Evolutionary conservation across 2,888 invertebrate genomes (phyloP).

Genomic region (Synanthedon tipuliformis): DNA sequence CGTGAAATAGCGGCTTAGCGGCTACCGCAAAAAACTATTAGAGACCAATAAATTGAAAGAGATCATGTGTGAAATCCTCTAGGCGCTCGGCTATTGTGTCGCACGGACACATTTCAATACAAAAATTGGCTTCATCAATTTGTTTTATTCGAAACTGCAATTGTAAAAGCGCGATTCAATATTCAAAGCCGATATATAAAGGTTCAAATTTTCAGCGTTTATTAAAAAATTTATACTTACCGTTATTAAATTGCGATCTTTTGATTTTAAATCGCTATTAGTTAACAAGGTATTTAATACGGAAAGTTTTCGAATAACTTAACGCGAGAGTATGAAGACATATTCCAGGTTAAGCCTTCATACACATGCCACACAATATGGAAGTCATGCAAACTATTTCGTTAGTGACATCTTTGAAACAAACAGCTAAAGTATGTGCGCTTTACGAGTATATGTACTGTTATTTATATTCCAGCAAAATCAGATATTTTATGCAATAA

Average conservation of each 20-base stretch:
- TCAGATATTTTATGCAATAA: too few species aligned
- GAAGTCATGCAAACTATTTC: conserved; percentile 13
- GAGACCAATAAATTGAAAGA: conserved; percentile 22
- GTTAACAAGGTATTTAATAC: too few species aligned
- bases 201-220: too few species aligned
- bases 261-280: too few species aligned
- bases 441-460: too few species aligned
- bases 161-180: not conserved
- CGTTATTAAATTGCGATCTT: too few species aligned
- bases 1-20: not conserved
- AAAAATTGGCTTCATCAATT: not conserved
- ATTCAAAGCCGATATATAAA: too few species aligned
- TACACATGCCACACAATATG: conserved; percentile 7
- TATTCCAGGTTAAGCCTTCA: conserved; percentile 1
- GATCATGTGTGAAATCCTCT: conserved; percentile 20
- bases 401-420: conserved; percentile 9
- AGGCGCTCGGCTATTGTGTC: not conserved
- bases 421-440: not conserved
- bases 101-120: not conserved
- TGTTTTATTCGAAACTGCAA: not conserved
- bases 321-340: not conserved
- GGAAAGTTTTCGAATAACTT: too few species aligned
- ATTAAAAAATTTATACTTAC: too few species aligned
- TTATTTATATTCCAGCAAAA: too few species aligned
- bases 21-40: conserved; percentile 15